Base-by-base conservation (phyloP, 2,113 vertebrate genomes). In the Phyllopteryx taeniolatus region DNA sequence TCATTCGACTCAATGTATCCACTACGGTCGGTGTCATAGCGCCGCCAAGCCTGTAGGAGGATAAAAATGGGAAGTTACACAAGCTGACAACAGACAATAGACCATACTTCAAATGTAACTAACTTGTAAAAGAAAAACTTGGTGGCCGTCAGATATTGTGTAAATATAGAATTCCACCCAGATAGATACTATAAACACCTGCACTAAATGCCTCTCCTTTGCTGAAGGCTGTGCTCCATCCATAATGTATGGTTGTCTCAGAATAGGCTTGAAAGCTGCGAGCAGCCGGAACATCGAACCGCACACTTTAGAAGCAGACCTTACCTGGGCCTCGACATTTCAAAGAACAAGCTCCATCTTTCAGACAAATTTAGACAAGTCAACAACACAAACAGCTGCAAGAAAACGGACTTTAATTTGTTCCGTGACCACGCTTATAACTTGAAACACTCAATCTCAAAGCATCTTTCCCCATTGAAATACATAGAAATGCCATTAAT, bases 1-100 rank as follows among this genome's bases (percentile, higher is more conserved):
- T 99, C 97, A 0, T 98, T 98, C 22, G 97, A 95, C 83, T 99
- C 97, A 0, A 99, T 99, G 90, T 97, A 99, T 75, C 97, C 97
- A 1, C 97, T 99, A 64, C 97, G 93, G 87, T 98, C 97, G 0
- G 94, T 95, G 90, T 99, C 97, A 22, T 98, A 98, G 87, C 89
- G 93, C 80, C 97, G 86, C 97, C 97, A 99, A 8, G 95, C 95
- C 97, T 99, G 92, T 0, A 75, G 72, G 68, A 78, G 51, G 75
- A 68, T 42, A 77, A 61, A 44, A 66, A 9, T 39, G n/a, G 2
- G 35, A 79, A 39, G 72, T 64, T 70, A 67, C 63, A 71, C 31
- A 14, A 49, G 27, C 47, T 67, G 39, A 10, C 53, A 35, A 39
- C 35, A 39, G 35, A 39, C 35, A 14, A 27, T 47, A 66, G 46